phyloP scores from a whole-genome alignment of 2,113 vertebrate genomes.

The Blennius ocellaris region DNA sequence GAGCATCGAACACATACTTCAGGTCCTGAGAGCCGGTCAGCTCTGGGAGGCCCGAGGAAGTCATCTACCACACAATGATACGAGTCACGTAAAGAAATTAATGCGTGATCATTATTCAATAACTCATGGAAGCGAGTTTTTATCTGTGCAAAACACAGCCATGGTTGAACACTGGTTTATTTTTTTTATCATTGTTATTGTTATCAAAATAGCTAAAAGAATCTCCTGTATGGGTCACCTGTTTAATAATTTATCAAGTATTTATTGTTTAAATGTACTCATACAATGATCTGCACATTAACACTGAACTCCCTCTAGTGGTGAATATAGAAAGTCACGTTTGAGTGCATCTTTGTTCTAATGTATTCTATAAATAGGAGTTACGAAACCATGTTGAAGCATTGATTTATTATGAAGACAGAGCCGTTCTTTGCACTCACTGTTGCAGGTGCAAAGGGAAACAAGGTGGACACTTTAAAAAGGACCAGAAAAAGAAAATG shows the following conservation, averaged over 20 bases:
- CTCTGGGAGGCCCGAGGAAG: slow-evolving; percentile 94
- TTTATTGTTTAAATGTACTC: too few species aligned
- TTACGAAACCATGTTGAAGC: slow-evolving; percentile 34
- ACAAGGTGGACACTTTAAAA: not conserved
- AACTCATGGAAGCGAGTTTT: too few species aligned
- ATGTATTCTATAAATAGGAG: slow-evolving; percentile 6
- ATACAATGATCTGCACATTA: too few species aligned
- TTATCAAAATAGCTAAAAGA: too few species aligned
- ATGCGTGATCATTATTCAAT: not conserved
- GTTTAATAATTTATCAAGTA: too few species aligned
- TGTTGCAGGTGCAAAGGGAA: slow-evolving; percentile 45
- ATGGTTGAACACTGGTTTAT: too few species aligned
- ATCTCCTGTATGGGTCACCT: too few species aligned
- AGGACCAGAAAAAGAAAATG: slow-evolving; percentile 15
- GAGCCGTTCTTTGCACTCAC: not conserved
- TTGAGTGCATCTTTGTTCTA: too few species aligned
- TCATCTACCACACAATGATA: slow-evolving; percentile 86
- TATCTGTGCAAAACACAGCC: too few species aligned
- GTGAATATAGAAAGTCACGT: too few species aligned
- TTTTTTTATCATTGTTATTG: too few species aligned
- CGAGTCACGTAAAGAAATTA: not conserved
- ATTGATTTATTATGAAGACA: slow-evolving; percentile 27
- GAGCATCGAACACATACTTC: slow-evolving; percentile 95
- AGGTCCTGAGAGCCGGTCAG: slow-evolving; percentile 92
- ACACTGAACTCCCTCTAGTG: too few species aligned